A percentile compares a stretch with the other conserved stretches of the same genome.
Evolutionary conservation across 2,888 invertebrate genomes (phyloP).

Genomic region (Drosophila histrio): DNA sequence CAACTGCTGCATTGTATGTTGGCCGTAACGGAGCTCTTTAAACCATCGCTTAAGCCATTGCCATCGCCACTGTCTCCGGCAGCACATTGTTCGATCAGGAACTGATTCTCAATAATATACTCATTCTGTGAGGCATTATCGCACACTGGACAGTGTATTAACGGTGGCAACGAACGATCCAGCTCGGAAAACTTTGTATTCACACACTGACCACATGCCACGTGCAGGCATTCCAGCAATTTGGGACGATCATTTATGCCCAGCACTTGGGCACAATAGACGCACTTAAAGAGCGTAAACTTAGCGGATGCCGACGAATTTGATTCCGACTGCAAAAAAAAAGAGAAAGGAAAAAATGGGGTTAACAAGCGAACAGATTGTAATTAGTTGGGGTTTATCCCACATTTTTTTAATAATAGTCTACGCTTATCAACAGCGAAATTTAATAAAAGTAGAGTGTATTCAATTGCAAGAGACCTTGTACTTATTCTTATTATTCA

Average conservation of each 20-base stretch:
- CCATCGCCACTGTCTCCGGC: conserved; percentile 74
- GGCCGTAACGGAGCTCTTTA: conserved; percentile 66
- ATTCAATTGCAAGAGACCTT: no score
- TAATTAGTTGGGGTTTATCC: neutral
- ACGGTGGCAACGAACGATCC: conserved; percentile 83
- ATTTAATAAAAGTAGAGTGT: neutral
- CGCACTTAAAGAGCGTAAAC: conserved; percentile 85
- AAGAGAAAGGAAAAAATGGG: neutral
- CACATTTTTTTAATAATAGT: neutral
- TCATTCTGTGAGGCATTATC: conserved; percentile 89
- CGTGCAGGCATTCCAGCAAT: conserved; percentile 94
- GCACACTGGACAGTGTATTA: conserved; percentile 88
- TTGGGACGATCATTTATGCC: conserved; percentile 88
- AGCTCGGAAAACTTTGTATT: conserved; percentile 86
- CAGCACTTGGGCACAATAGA: conserved; percentile 86
- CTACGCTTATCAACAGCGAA: conserved; percentile 3
- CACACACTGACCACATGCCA: conserved; percentile 91
- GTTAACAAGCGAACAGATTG: conserved; percentile 1
- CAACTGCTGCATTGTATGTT: conserved; percentile 91
- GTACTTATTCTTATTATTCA: no score
- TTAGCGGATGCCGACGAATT: conserved; percentile 82
- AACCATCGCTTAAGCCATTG: conserved; percentile 58
- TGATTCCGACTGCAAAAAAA: conserved; percentile 75
- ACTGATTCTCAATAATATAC: conserved; percentile 93
- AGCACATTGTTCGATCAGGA: conserved; percentile 87